A percentile compares a stretch with the other conserved stretches of the same genome.
These are phyloP conservation scores for Brienomyrus longianalis DNA, from an alignment of 2,113 vertebrate genomes.

Conservation along the genomic window DNA sequence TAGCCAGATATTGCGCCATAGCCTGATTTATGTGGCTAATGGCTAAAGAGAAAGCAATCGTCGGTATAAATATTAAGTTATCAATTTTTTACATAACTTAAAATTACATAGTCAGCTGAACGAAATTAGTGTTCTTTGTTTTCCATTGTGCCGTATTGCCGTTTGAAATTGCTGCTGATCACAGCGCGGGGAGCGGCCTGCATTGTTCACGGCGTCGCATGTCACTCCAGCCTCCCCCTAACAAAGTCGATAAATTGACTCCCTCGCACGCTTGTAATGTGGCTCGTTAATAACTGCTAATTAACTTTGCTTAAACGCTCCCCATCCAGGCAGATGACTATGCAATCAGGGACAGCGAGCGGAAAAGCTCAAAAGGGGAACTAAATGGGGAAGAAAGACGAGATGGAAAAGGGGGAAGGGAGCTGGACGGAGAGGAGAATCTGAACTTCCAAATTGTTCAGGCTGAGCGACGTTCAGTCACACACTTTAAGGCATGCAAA, in stretches of 20 bases:
- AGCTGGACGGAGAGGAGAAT: neutral
- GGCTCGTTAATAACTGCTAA: slow-evolving; percentile 74
- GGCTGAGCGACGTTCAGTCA: neutral
- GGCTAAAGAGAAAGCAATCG: slow-evolving; percentile 44
- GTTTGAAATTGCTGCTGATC: slow-evolving; percentile 70
- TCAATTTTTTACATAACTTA: slow-evolving; percentile 67
- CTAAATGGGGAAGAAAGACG: neutral
- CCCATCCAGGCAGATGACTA: neutral
- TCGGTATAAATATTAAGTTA: slow-evolving; percentile 66
- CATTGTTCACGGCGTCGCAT: slow-evolving; percentile 68
- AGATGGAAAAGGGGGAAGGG: neutral
- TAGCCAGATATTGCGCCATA: neutral
- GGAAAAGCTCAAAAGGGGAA: neutral
- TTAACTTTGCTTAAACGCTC: slow-evolving; percentile 70
- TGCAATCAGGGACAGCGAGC: neutral
- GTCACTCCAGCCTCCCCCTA: slow-evolving; percentile 69
- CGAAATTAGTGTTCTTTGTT: slow-evolving; percentile 72
- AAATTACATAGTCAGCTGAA: slow-evolving; percentile 70
- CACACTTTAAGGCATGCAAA: neutral
- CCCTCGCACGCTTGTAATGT: slow-evolving; percentile 72
- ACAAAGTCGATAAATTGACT: slow-evolving; percentile 80
- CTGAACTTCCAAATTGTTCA: neutral
- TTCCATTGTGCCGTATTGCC: slow-evolving; percentile 67
- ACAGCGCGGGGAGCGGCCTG: slow-evolving; percentile 58
- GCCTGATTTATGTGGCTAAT: neutral